phyloP scores from a whole-genome alignment of 2,888 invertebrate genomes.

The Cephus nigrinus region DNA sequence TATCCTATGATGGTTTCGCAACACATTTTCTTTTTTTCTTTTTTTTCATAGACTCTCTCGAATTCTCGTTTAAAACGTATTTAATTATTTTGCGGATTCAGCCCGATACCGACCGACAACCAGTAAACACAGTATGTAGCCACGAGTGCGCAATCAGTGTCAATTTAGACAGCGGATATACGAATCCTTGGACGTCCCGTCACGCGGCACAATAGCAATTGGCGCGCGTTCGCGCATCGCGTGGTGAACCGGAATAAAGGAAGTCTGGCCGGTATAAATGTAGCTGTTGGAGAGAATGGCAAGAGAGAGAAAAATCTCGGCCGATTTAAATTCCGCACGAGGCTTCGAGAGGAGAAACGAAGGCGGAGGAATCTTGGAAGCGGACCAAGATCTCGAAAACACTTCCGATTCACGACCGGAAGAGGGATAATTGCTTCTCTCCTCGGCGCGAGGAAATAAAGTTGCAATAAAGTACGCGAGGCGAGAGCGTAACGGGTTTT shows the following conservation, averaged over 20 bases:
- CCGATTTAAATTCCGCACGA: constrained; percentile 8
- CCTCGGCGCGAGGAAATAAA: constrained; percentile 20
- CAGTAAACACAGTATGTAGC: not conserved
- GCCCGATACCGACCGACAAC: not conserved
- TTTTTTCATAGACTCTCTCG: not conserved
- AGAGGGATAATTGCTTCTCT: constrained; percentile 28
- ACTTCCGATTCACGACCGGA: constrained; percentile 20
- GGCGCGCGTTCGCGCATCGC: not conserved
- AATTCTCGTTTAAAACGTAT: not conserved
- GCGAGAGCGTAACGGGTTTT: constrained; percentile 9
- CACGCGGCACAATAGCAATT: not conserved
- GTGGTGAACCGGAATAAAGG: not conserved
- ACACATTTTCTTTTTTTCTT: too few species aligned
- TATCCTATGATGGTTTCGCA: not conserved
- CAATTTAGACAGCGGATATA: not conserved
- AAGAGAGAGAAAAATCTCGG: constrained; percentile 2
- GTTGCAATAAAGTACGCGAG: constrained; percentile 22
- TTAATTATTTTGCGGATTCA: not conserved
- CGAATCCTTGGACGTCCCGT: not conserved
- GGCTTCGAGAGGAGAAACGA: constrained; percentile 18
- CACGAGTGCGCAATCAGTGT: not conserved
- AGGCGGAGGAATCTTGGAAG: constrained; percentile 8
- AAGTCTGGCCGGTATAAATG: not conserved
- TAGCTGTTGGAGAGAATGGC: not conserved
- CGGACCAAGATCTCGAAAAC: constrained; percentile 24